Base-by-base conservation (phyloP, 2,113 vertebrate species). In the Microcebus jonahi region DNA sequence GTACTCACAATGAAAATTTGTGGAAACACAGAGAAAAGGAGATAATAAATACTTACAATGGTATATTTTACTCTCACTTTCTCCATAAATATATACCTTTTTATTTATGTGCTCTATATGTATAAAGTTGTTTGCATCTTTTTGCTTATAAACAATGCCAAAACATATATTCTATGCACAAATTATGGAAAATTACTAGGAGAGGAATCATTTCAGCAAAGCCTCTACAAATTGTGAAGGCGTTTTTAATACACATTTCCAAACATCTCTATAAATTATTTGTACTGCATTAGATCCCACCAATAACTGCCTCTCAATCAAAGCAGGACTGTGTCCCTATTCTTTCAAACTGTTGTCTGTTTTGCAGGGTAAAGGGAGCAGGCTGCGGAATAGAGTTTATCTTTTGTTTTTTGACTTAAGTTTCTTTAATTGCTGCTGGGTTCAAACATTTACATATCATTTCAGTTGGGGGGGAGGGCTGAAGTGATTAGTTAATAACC, bases 401-500 rank as follows among this genome's bases (percentile, higher is more conserved):
- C 86, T 83, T 87, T 87, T 18, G 57, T 65, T 86, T 93, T 90
- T 65, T 45, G 36, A 20, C 90, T 97, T 79, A 76, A 50, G 88
- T 93, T 91, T 48, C 14, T 80, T 65, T 81, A 20, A 59, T 81
- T 73, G 20, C 57, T 81, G 34, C 31, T 79, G 31, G 59, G 25
- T 5, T 4, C 48, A 80, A 80, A 67, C 57, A 81, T 65, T 39
- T 50, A 27, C 34, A 27, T 80, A 34, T 4, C 20, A 39, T 90
- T 87, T 55, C 31, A 67, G 25, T 36, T 23, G 5, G 25, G 36
- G 21, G 1, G 20, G 57, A 14, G 57, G 1, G 8, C 8, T 5
- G 23, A 15, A 36, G n/a, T n/a, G 55, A 75, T 50, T 81, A 75
- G n/a, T 59, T 70, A 23, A 6, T n/a, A 77, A 85, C 8, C 6